Base-by-base conservation (phyloP, 2,888 invertebrate species). In the Andrena dorsata region DNA sequence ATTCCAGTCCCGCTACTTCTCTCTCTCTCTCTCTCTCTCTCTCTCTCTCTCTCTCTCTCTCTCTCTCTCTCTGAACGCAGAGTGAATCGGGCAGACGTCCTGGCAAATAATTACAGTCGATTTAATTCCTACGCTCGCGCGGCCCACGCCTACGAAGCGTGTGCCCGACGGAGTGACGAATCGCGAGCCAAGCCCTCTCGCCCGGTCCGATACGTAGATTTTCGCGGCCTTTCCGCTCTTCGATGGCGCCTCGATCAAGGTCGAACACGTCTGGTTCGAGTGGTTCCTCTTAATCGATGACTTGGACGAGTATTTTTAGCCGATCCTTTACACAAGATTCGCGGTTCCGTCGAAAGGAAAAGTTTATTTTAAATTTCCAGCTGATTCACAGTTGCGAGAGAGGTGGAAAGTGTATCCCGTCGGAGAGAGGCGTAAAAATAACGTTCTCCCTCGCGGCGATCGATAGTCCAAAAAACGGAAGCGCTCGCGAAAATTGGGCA, bases 381-480 rank as follows among this genome's bases (percentile, higher is more conserved):
- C 8, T 28, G 65, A 47, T 4, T 47, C 47, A 49, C n/a, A 5
- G 47, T 8, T 26, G 56, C 10, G 13, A 56, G 26, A 56, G 26
- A 3, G 26, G 10, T 26, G 30, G 16, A 30, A n/a, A 60, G 30
- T 60, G 6, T 26, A 30, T 5, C 16, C 26, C 28, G 5, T 16
- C 58, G 23, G 8, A 26, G 23, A 3, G 23, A 10, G 4, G 56
- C 8, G 13, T 26, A 26, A 26, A 56, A 26, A 23, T 56, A 56
- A 56, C 56, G 13, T 8, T 23, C 4, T 13, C 23, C 56, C 32
- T 32, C 8, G 32, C 2, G 1, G 8, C 28, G 78, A 41, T 86
- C 84, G 81, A 86, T 86, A 73, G 47, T 72, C 65, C 56, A 13
- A 58, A 63, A 64, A 65, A 79, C 53, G 63, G 73, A 53, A 30